Evolutionary conservation across 2,797 vertebrate genomes (phyloP), one percentile per base, ranked within the genome.

Genomic region (Graptemys geographica): DNA sequence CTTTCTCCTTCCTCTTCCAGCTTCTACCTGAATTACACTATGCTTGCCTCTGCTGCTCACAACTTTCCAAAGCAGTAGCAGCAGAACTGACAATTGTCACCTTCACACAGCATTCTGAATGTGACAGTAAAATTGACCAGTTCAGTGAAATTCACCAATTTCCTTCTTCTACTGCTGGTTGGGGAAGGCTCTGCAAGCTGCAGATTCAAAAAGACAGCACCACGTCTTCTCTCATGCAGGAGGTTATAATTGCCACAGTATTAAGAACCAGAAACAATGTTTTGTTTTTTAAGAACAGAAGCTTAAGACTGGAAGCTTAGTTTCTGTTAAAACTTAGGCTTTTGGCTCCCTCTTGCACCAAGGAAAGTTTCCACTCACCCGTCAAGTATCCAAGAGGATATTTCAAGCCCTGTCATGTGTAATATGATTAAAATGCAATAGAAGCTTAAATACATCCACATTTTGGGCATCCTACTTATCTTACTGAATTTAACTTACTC

Each of bases 391-490:
- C 13, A 6, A 53, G 52, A 89, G 37, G 79, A 84, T 16, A 19
- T 1, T 44, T 72, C 69, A 49, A 87, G 8, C 44, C 5, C 12
- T 7, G 6, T 5, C 65, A 76, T 0, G 0, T 12, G 41, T 28
- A 28, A 9, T 7, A 13, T 10, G 5, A 37, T 5, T 12, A 18
- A 44, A 16, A 53, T 28, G 10, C 13, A 28, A 78, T 49, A 8
- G 44, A 72, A 72, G n/a, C 37, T 41, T 72, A 79, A 52, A 80
- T 27, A 16, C 21, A 49, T 65, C 65, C n/a, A 47, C n/a, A 65
- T 53, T 87, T 83, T 1, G 0, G 28, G 7, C 27, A 5, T 16
- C 44, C 72, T 6, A 37, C 2, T 31, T 52, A 21, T 19, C 13
- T 28, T 25, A 31, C 44, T 78, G 44, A 80, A 25, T 27, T 12